Evolutionary conservation across 2,797 vertebrate genomes (phyloP).

Genomic region (Centroberyx gerrardi): DNA sequence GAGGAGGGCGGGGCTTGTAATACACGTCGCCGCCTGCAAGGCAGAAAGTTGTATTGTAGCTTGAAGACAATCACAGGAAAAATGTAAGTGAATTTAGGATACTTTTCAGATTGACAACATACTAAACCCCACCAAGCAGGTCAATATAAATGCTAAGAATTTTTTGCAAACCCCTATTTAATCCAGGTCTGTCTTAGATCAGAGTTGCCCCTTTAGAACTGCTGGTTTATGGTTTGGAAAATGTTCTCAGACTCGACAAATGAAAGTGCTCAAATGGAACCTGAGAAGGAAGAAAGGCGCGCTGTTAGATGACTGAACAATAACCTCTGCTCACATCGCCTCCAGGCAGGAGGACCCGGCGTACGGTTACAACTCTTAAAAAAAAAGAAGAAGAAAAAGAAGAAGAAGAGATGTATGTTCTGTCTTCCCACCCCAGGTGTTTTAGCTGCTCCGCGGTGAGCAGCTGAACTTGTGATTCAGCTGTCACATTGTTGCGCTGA

Average conservation of each 20-base stretch:
- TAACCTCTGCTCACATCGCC: constrained; percentile 60
- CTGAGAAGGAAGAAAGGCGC: constrained; percentile 51
- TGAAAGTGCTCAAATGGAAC: constrained; percentile 65
- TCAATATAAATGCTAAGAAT: not conserved
- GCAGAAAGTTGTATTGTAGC: too few relatives aligned
- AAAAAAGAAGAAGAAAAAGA: constrained; percentile 30
- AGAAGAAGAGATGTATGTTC: constrained; percentile 46
- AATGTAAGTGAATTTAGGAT: too few relatives aligned
- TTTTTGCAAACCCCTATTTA: not conserved
- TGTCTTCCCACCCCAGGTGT: constrained; percentile 56
- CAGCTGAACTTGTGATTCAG: constrained; percentile 52
- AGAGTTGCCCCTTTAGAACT: constrained; percentile 15
- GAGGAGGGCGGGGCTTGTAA: too few relatives aligned
- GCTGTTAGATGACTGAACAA: constrained; percentile 60
- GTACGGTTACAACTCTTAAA: constrained; percentile 47
- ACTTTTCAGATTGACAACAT: not conserved
- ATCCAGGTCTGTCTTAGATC: not conserved
- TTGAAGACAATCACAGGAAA: too few relatives aligned
- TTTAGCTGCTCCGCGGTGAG: constrained; percentile 36
- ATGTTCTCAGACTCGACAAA: constrained; percentile 35
- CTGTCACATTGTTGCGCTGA: constrained; percentile 25
- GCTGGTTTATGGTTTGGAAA: constrained; percentile 17
- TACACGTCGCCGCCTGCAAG: too few relatives aligned
- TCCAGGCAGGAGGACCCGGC: constrained; percentile 51
- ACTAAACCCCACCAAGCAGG: not conserved